Evolutionary conservation across 30 jellyfish, hydroid and myxozoan genomes (phyloP), one percentile per base, ranked within the genome.

Genomic region (Hydractinia echinata): DNA sequence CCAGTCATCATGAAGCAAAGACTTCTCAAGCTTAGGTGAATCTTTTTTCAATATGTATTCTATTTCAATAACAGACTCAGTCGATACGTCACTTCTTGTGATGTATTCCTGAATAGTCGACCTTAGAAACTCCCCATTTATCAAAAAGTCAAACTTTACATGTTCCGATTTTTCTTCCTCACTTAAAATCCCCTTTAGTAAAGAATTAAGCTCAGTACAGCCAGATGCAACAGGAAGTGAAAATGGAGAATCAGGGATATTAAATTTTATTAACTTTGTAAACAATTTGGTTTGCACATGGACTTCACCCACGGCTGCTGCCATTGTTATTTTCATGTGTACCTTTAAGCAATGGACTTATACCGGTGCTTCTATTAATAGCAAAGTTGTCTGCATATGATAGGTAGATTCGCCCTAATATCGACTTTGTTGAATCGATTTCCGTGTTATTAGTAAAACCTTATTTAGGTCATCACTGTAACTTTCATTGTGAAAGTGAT

Each of bases 1-100:
- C 98, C 98, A 92, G 68, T 92, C 98, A 73, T 86, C 96, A 73
- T 92, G 98, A 8, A 69, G 79, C 10, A 92, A 64, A 49, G 86
- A 55, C 52, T 76, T 82, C 53, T 86, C 87, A 9, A 92, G 92
- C 52, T 84, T 74, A 11, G 98, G 98, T 30, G 91, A 94, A 58
- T 92, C 91, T 60, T 88, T 82, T 83, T 87, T 81, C 20, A 92
- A 9, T 19, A 87, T 82, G 76, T 92, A 92, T 85, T 92, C 98
- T 20, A 92, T 87, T 67, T 92, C 98, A 56, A 92, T 73, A 5
- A 82, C 98, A 68, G 90, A 79, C 87, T 92, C 98, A 19, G 96
- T 89, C 11, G 85, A 61, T 1, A 89, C 73, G 58, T 72, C 83
- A 66, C 84, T 84, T 53, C 80, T 76, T 15, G 48, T 68, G 16